Conservation (phyloP, 2,797 vertebrate genomes). For the Rhinichthys osculus region DNA sequence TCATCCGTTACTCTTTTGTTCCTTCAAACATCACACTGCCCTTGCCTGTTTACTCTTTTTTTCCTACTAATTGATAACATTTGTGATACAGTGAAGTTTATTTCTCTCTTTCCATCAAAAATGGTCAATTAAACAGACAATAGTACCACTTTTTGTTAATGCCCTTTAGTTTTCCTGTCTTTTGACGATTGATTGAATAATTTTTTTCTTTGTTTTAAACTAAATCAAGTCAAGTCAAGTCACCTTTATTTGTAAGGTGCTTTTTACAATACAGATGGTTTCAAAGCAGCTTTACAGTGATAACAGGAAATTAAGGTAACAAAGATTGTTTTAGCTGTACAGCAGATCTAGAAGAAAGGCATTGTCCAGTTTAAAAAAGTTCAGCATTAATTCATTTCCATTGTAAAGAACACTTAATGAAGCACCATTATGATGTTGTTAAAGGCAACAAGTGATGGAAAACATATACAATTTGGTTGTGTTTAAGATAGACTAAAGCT, state of each 20-base stretch:
- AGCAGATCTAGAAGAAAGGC: too few species aligned
- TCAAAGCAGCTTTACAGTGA: too few species aligned
- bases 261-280: too few species aligned
- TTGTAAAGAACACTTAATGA: too few species aligned
- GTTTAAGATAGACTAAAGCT: background rate
- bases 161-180: background rate
- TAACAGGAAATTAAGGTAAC: too few species aligned
- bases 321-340: too few species aligned
- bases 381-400: too few species aligned
- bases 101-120: background rate
- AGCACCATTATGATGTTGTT: background rate
- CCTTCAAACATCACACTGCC: constrained; percentile 8
- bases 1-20: background rate
- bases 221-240: background rate
- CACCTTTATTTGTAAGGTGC: too few species aligned
- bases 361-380: too few species aligned
- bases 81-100: constrained; percentile 14
- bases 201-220: background rate
- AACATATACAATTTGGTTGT: background rate
- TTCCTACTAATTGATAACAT: constrained; percentile 1
- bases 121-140: background rate
- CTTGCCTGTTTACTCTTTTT: background rate
- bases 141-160: background rate
- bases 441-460: background rate
- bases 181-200: background rate